Conservation (phyloP, 2,797 vertebrate species). For the Mus minutoides region DNA sequence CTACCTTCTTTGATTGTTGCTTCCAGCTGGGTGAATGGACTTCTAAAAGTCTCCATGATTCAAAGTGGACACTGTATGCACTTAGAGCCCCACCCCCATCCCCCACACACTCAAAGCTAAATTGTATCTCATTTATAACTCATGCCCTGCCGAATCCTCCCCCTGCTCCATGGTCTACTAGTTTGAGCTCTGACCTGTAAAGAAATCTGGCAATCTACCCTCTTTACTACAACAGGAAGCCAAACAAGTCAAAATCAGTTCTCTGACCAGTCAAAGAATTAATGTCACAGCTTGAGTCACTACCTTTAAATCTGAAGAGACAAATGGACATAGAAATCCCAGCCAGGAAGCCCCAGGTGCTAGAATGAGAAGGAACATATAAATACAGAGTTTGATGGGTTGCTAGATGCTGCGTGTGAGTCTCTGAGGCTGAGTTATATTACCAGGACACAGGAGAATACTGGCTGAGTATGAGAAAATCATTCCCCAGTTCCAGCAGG, state of each 20-base stretch:
- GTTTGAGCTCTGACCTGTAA: not conserved
- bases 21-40: not conserved
- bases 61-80: not conserved
- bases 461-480: not conserved
- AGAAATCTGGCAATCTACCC: not conserved
- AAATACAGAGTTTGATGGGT: not conserved
- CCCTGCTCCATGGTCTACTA: not conserved
- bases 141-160: not conserved
- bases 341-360: not conserved
- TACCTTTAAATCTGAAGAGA: not conserved
- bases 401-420: not conserved
- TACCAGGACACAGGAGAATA: not conserved
- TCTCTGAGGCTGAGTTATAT: not conserved
- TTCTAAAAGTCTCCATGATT: not conserved
- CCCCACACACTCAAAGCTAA: not conserved
- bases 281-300: not conserved
- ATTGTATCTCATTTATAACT: slow-evolving; percentile 11
- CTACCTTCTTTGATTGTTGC: not conserved
- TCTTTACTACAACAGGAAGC: not conserved
- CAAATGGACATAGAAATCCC: not conserved
- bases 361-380: not conserved
- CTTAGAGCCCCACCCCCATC: not conserved
- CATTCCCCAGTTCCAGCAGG: not conserved
- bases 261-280: not conserved
- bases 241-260: not conserved